Base-by-base conservation (phyloP, 2,888 invertebrate genomes). In the Eurytoma adleriae region DNA sequence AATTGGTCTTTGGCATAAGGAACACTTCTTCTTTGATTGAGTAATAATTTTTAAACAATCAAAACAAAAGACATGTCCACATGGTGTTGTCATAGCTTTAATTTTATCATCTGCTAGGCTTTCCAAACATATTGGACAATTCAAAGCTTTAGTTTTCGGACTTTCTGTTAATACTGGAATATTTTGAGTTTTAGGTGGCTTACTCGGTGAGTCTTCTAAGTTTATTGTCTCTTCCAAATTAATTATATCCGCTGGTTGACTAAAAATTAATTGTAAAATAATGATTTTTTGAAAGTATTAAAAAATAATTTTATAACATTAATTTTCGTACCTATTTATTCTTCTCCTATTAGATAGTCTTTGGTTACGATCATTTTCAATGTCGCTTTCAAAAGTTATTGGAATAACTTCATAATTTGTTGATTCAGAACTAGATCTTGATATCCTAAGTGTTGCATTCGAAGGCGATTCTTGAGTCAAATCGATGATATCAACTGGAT, bases 41-140 rank as follows among this genome's bases (percentile, higher is more conserved):
- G 85, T 3, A n/a, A 84, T 79, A 40, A 77, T 59, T 54, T 84
- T 61, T 16, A 89, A 83, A 71, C 89, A 89, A 4, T 79, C 73
- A 59, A 83, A 68, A 77, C 89, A 89, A 77, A 84, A 89, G 69
- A 89, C 62, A 76, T 89, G 89, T 4, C 89, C 89, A 73, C 89
- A 89, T 48, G 82, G 83, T 14, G 89, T 89, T 20, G 87, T 82
- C 71, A 83, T 87, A 4, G 89, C 86, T 79, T 85, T 85, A 20
- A 82, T 50, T 64, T 82, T 77, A 18, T 84, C 79, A 27, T 85
- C 77, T 16, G 76, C 75, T 52, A 88, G 79, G 57, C 77, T 67
- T 50, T 89, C 88, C 3, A 86, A 84, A 73, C 89, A 89, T 78
- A 89, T 86, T 16, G 88, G 86, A 59, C 89, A 89, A 1, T 66